Base-by-base conservation (phyloP, 1,140 invertebrate species). In the Notospermus geniculatus region DNA sequence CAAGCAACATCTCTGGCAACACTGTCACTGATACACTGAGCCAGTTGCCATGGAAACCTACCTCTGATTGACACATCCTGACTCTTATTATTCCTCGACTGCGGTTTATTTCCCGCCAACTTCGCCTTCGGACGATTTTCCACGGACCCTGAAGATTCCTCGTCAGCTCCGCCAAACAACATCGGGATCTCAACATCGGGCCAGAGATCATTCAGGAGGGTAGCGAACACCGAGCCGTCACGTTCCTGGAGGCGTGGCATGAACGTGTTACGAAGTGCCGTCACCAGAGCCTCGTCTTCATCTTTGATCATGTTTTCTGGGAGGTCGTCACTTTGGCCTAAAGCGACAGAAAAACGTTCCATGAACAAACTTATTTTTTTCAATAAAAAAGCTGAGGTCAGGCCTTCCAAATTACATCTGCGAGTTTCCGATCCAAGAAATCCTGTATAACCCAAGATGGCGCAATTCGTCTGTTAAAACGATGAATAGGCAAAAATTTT, bases 201-300 rank as follows among this genome's bases (percentile, higher is more conserved):
- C 77, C 77, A 79, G 1, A 75, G 60, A 54, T 79, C 77, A 15
- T 57, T 62, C 2, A 78, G 29, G 9, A 77, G 53, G 28, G 71
- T 76, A 17, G 71, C 64, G 64, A 80, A 78, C 4, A 78, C 65
- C 60, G 72, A 75, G 53, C 70, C 69, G 64, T 78, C 74, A 27
- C 74, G 39, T 17, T 71, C 63, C 22, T 68, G 66, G n/a, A 50
- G 46, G 11, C 75, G 64, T 0, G 78, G 76, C 30, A 80, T 54
- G 68, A 80, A 76, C 1, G 73, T 72, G 64, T 78, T 71, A 9
- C 73, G 64, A 0, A 80, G 63, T 1, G 78, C 71, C 17, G 62
- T 70, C 2, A 78, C 78, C 9, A 80, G 50, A 11, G 78, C 64
- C 45, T 73, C 65, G 36, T 77, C 75, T 61, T 80, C 78, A 43